A percentile compares a stretch with the other conserved stretches of the same genome.
Conservation (phyloP, 2,797 vertebrate genomes). For the Cryptoblepharus egeriae region DNA sequence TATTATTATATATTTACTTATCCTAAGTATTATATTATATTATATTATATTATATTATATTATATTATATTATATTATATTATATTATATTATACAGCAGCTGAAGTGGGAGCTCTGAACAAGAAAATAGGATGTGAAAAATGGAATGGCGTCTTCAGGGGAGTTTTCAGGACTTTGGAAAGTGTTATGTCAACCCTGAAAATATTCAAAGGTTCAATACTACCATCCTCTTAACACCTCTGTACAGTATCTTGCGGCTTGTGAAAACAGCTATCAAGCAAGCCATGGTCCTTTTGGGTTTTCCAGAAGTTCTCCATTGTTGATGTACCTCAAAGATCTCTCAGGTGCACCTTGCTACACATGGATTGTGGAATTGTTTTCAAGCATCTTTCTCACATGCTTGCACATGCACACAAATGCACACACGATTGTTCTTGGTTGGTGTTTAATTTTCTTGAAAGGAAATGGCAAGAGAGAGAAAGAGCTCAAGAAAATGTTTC, state of each 20-base stretch:
- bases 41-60: too few relatives aligned
- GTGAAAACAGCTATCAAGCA: neutral
- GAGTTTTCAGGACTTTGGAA: neutral
- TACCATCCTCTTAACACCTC: too few relatives aligned
- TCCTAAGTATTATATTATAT: too few relatives aligned
- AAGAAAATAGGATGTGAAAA: neutral
- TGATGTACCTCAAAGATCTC: neutral
- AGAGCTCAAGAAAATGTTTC: conserved; percentile 20
- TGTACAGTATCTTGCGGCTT: neutral
- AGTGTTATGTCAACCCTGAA: neutral
- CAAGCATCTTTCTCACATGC: neutral
- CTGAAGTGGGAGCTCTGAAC: neutral
- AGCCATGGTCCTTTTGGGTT: neutral
- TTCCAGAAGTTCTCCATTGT: neutral
- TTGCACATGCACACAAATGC: too few relatives aligned
- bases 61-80: too few relatives aligned
- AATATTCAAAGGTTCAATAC: neutral
- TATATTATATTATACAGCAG: too few relatives aligned
- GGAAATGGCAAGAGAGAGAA: conserved; percentile 12
- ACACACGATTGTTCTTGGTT: neutral
- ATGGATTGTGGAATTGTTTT: neutral
- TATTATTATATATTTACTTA: too few relatives aligned
- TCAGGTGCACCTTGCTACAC: neutral
- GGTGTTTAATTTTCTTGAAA: conserved; percentile 11
- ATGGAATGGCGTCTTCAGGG: too few relatives aligned